Conservation (phyloP, 2,113 vertebrate species). For the Anolis carolinensis region DNA sequence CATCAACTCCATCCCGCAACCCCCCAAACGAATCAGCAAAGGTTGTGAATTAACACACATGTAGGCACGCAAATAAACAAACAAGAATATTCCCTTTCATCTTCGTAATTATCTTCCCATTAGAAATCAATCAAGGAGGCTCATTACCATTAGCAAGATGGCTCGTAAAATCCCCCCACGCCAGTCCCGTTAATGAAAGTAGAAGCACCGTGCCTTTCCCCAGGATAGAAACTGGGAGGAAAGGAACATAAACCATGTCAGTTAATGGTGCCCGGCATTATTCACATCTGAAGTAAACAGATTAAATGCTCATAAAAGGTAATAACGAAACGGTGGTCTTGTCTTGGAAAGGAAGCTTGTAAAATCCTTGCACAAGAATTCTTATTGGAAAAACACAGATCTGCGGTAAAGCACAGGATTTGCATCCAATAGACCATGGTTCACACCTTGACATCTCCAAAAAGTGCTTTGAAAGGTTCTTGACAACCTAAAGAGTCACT, state of each 20-base stretch:
- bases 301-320: constrained; percentile 39
- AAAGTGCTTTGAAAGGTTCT: too few species aligned
- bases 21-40: constrained; percentile 59
- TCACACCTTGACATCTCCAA: neutral
- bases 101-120: constrained; percentile 75
- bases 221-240: constrained; percentile 59
- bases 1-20: neutral
- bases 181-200: constrained; percentile 48
- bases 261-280: constrained; percentile 66
- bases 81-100: constrained; percentile 43
- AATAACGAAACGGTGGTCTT: neutral
- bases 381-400: neutral
- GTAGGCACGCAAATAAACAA: neutral
- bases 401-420: neutral
- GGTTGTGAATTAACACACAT: neutral
- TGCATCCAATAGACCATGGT: neutral
- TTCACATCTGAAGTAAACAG: constrained; percentile 57
- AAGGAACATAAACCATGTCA: constrained; percentile 60
- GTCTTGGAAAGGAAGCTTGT: neutral
- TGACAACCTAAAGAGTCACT: too few species aligned
- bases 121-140: constrained; percentile 67
- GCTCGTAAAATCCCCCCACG: constrained; percentile 54
- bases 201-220: constrained; percentile 60
- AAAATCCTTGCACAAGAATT: neutral
- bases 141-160: constrained; percentile 58